Evolutionary conservation across 2,113 vertebrate species (phyloP), one percentile per base, ranked within the genome.

Genomic region (Abramis brama): DNA sequence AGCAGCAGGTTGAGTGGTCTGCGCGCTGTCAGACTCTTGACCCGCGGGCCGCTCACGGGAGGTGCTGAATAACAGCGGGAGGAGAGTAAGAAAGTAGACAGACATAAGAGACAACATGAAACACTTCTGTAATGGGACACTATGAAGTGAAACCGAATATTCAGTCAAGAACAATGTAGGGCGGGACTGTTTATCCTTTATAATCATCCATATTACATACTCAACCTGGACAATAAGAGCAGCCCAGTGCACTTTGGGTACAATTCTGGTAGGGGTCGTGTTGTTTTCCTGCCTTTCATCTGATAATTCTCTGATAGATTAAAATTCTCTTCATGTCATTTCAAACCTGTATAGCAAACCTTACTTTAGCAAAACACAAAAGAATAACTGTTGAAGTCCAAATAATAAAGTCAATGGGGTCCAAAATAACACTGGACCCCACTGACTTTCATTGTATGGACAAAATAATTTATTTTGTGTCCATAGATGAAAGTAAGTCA

Each of bases 1-100:
- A 50, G 27, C 50, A 87, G 39, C 57, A 39, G 7, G 3, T 57
- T 52, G 27, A 76, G 57, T 85, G 73, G 57, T 64, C 60, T 85
- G 23, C 47, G 13, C 25, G 21, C 43, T 66, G 27, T 78, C 52
- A 36, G 36, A 30, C 23, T 60, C 52, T 52, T 64, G 79, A 73
- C 47, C n/a, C 21, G 33, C 9, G 13, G 39, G n/a, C 36, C 6
- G 8, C 60, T 81, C n/a, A 47, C 13, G 3, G 43, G 23, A 17
- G n/a, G 43, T 50, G 73, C 73, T 30, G 27, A 11, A 25, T 8
- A n/a, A 43, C 3, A 8, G 6, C 13, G 13, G 43, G 50, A 79
- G 19, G 59, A 75, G 82, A 43, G 10, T 45, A 21, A 78, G 79
- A 5, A 13, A 45, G 66, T n/a, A n/a, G 23, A 52, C 13, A 1